These are phyloP conservation scores for Brachionus koreanus DNA, from an alignment of 1,140 invertebrate species.

Conservation along the genomic window DNA sequence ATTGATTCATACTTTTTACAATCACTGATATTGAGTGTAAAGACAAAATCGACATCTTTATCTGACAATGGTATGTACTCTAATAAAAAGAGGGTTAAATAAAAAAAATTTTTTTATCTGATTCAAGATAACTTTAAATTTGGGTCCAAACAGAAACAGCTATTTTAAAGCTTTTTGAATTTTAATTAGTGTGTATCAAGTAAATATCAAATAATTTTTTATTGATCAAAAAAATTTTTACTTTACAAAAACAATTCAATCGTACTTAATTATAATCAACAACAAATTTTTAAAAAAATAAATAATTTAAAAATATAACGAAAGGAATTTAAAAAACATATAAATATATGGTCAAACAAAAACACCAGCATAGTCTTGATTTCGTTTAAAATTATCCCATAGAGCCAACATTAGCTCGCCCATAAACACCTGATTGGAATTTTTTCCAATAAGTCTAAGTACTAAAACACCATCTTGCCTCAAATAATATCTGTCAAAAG, in stretches of 20 bases:
- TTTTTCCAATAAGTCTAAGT: conserved; percentile 60
- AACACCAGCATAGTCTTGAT: conserved; percentile 43
- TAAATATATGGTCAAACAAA: conserved; percentile 28
- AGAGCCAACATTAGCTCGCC: conserved; percentile 60
- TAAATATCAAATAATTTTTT: not conserved
- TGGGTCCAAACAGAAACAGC: no score
- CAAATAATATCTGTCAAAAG: conserved; percentile 61
- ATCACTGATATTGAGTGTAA: no score
- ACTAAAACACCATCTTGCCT: conserved; percentile 62
- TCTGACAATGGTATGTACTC: no score
- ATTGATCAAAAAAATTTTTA: not conserved
- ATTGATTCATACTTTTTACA: no score
- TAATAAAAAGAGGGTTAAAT: no score
- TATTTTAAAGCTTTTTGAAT: no score
- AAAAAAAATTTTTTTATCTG: no score
- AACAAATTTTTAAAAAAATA: not conserved
- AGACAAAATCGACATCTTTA: no score
- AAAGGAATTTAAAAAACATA: not conserved
- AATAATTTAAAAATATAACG: not conserved
- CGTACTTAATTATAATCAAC: not conserved
- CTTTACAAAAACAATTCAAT: not conserved
- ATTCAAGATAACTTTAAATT: no score
- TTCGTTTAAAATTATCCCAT: conserved; percentile 50
- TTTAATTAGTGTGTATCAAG: no score
- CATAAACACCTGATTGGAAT: conserved; percentile 61